Conservation (phyloP, 2,113 vertebrate genomes). For the Anseranas semipalmata region DNA sequence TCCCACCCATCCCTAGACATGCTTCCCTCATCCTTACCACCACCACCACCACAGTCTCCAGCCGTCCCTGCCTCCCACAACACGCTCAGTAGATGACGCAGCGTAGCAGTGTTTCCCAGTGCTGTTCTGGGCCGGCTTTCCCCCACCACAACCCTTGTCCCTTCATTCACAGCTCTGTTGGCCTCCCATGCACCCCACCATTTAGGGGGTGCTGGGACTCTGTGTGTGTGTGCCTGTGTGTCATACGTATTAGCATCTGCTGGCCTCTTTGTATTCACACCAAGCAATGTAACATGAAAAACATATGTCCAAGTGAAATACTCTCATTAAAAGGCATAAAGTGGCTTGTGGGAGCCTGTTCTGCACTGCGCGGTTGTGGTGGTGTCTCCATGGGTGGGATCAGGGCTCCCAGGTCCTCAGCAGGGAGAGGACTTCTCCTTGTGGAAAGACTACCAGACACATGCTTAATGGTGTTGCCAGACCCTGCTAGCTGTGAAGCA, state of each 20-base stretch:
- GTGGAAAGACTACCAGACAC: fast-evolving
- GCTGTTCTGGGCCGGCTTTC: background rate
- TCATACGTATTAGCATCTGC: conserved; percentile 18
- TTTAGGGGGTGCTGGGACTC: background rate
- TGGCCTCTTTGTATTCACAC: conserved; percentile 42
- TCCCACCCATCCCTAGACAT: background rate
- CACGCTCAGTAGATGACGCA: background rate
- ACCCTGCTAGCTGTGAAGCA: background rate
- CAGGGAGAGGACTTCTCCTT: background rate
- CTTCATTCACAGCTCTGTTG: background rate
- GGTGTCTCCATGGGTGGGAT: background rate
- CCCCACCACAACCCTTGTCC: background rate
- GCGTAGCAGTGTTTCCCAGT: background rate
- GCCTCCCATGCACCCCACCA: background rate
- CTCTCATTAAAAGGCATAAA: conserved; percentile 52
- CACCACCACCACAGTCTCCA: background rate
- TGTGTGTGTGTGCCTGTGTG: background rate
- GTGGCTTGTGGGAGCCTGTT: background rate
- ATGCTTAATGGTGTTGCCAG: fast-evolving
- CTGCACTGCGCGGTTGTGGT: background rate
- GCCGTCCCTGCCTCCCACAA: background rate
- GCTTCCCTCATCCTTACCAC: background rate
- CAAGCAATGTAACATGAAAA: background rate
- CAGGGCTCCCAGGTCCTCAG: fast-evolving
- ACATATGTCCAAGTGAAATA: background rate